Base-by-base conservation (phyloP, 2,888 invertebrate species). In the Zygothrica quintamaculata region DNA sequence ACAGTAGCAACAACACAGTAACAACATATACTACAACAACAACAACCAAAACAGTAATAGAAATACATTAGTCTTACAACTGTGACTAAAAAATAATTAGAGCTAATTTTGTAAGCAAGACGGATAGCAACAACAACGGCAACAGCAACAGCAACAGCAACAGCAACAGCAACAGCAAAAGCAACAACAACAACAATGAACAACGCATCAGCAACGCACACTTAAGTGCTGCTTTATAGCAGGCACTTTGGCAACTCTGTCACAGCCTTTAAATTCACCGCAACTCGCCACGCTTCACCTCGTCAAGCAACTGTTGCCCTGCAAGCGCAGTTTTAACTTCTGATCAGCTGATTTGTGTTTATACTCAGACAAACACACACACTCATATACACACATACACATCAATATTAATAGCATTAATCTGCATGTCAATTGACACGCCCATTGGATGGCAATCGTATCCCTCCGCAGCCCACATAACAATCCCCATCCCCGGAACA, bases 81-180 rank as follows among this genome's bases (percentile, higher is more conserved):
- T 82, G 84, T 56, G 72, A 68, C 68, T 51, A 37, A 68, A 68
- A 84, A 80, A 77, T 84, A 79, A 79, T 79, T 79, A 77, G 48
- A 39, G 65, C 61, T 73, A 69, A 76, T 69, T 73, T 65, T 76
- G 73, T 46, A 58, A 76, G 61, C 51, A 69, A 69, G 58, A 69
- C n/a, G n/a, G n/a, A n/a, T n/a, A n/a, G n/a, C 43, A 26, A 25
- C 66, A 52, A 48, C 44, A 55, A 16, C 22, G 34, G 42, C 42
- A 65, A 40, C 31, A 34, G 37, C 48, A 61, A 26, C 26, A 46
- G 26, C 25, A 55, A 16, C 18, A 39, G 42, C 42, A 65, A 40
- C 31, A 34, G 37, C 48, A 61, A 26, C 26, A 46, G 26, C 25
- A 8, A 50, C n/a, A 37, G 16, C 6, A 29, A 50, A 8, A 29